Evolutionary conservation across 2,113 vertebrate species (phyloP), one percentile per base, ranked within the genome.

Genomic region (Atlantisia rogersi): DNA sequence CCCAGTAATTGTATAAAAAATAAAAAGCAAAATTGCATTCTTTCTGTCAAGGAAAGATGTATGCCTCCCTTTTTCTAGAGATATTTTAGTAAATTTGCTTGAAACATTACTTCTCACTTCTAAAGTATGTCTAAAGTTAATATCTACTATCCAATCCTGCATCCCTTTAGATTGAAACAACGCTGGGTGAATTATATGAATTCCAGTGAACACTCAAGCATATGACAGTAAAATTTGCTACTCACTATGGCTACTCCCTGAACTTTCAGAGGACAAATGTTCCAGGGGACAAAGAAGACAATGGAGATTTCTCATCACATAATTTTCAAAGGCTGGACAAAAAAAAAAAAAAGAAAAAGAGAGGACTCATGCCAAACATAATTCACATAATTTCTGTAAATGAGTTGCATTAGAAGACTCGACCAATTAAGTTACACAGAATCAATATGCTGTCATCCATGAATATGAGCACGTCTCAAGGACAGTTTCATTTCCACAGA

Each of bases 391-490:
- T 84, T 96, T 94, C 68, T 71, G 16, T n/a, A 95, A 92, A 86
- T 84, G 80, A 75, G 4, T 67, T 90, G 26, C 82, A 94, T 92
- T 89, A 95, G 69, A 92, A 81, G 32, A 86, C 65, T 44, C 76
- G 93, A 4, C 16, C 12, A 0, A 68, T 84, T 65, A 80, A 92
- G 69, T 92, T 84, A 94, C 21, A 40, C 58, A 86, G 79, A 96
- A 96, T 95, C 95, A 82, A 96, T 95, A 93, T 65, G 68, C 59
- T 96, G 17, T 59, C 74, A 75, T 74, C 70, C 5, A 40, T 62
- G 68, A 91, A 87, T 85, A 90, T 5, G 22, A 97, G 62, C 53
- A 94, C 6, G 3, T 86, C 80, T 93, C 77, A 95, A 96, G 95
- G 87, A 67, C 74, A 83, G 79, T n/a, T 84, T 87, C 6, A 40